These are phyloP conservation scores for Limulus polyphemus DNA, from an alignment of 2,888 invertebrate species.

Conservation along the genomic window DNA sequence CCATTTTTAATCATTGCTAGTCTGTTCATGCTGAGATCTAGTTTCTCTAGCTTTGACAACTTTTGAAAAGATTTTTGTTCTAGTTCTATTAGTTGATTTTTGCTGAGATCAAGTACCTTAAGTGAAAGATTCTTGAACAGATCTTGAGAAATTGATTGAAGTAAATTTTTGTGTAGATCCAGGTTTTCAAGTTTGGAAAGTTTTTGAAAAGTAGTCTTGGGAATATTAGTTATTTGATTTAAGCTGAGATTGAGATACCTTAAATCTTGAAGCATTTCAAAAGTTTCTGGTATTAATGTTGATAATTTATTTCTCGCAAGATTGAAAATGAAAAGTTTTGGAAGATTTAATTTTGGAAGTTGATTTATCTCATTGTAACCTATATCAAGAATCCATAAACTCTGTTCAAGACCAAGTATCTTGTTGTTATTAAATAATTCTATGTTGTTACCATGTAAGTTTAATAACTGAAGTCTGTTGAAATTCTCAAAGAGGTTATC, in stretches of 20 bases:
- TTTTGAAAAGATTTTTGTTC: slow-evolving; percentile 15
- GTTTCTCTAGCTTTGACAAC: slow-evolving; percentile 22
- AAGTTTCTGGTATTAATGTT: slow-evolving; percentile 27
- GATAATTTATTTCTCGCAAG: slow-evolving; percentile 29
- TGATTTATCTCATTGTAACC: slow-evolving; percentile 40
- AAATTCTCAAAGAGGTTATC: slow-evolving; percentile 64
- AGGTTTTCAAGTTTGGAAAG: slow-evolving; percentile 14
- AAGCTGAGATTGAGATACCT: slow-evolving; percentile 61
- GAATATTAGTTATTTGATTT: slow-evolving; percentile 55
- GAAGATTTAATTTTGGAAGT: slow-evolving; percentile 25
- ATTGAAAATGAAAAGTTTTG: slow-evolving; percentile 25
- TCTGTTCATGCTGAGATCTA: slow-evolving; percentile 31
- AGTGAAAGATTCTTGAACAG: slow-evolving; percentile 24
- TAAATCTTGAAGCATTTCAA: slow-evolving; percentile 37
- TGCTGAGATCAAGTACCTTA: slow-evolving; percentile 27
- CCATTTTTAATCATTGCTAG: slow-evolving; percentile 19
- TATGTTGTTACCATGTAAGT: slow-evolving; percentile 66
- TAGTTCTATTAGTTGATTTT: slow-evolving; percentile 21
- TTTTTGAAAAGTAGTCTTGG: slow-evolving; percentile 13
- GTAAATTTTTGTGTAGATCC: slow-evolving; percentile 18
- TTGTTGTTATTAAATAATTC: slow-evolving; percentile 45
- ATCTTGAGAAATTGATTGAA: slow-evolving; percentile 47
- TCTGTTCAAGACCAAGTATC: slow-evolving; percentile 60
- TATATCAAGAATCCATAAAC: slow-evolving; percentile 64
- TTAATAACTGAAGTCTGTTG: slow-evolving; percentile 56